A percentile compares a stretch with the other conserved stretches of the same genome.
phyloP scores from a whole-genome alignment of 2,888 invertebrate genomes.

The Melangyna quadrimaculata region DNA sequence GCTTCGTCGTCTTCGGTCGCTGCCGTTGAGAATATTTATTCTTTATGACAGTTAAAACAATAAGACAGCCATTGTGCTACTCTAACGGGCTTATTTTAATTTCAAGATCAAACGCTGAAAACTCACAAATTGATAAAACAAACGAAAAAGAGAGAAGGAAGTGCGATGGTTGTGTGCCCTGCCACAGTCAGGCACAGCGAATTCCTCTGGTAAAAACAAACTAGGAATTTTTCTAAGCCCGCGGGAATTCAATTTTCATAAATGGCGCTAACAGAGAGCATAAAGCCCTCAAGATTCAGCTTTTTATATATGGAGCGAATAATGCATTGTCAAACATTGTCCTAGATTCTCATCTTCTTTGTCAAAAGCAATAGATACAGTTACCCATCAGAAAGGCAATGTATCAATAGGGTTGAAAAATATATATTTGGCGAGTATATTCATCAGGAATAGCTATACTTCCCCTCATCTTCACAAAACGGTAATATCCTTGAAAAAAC shows the following conservation, averaged over 20 bases:
- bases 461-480: constrained; percentile 17
- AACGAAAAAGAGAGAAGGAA: background rate
- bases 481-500: constrained; percentile 40
- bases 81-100: constrained; percentile 64
- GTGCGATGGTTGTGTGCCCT: constrained; percentile 29
- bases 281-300: constrained; percentile 16
- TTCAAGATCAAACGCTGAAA: constrained; percentile 69
- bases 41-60: constrained; percentile 71
- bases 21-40: constrained; percentile 55
- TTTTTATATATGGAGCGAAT: background rate
- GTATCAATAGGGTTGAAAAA: constrained; percentile 51
- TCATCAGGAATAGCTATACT: background rate
- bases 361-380: constrained; percentile 27
- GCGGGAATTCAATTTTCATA: constrained; percentile 64
- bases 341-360: constrained; percentile 31
- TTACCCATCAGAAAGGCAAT: background rate
- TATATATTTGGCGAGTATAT: background rate
- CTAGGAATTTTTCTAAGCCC: constrained; percentile 40
- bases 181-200: constrained; percentile 49
- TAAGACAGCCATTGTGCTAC: constrained; percentile 49
- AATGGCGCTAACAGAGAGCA: constrained; percentile 56
- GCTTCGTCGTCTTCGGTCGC: background rate
- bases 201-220: constrained; percentile 7
- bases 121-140: background rate
- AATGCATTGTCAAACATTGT: constrained; percentile 18